Evolutionary conservation across 2,797 vertebrate genomes (phyloP), one percentile per base, ranked within the genome.

Genomic region (Thunnus albacares): DNA sequence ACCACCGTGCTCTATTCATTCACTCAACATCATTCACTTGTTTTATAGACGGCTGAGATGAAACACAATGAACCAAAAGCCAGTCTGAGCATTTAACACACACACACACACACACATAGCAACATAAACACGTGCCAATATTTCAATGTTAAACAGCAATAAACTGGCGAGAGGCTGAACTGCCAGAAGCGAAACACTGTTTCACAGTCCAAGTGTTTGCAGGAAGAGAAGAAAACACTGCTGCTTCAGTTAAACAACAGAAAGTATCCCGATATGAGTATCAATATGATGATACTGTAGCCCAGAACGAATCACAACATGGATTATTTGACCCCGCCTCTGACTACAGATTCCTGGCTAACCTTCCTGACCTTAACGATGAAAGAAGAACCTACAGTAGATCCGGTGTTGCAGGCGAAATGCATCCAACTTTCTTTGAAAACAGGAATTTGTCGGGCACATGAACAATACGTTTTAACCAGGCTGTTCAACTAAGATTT

Each of bases 81-180:
- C 33, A 68, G 6, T 18, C 24, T 43, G 55, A 53, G 53, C 13
- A 35, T 49, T 53, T 67, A n/a, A 43, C 11, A 41, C 11, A 41
- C 38, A 41, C 38, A 41, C 15, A 52, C 45, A 49, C 60, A 80
- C 43, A 18, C 58, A 62, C 45, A 38, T n/a, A 38, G 33, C 49
- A 47, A 52, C 58, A 43, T 41, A 57, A 67, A 82, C 56, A 59
- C 57, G 28, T 35, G 57, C 6, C 60, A 62, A 67, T 52, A 69
- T 62, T 70, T 77, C 28, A 59, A 53, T 56, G 45, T 68, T 57
- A 82, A 82, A 65, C 22, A 3, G 69, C 17, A 66, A 75, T 41
- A 80, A 65, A 43, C 49, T 57, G 38, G n/a, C 17, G 60, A 8
- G 58, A 33, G 9, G 14, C 58, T 53, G 12, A 15, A 60, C 41